These are phyloP conservation scores for Drosophila nikananu DNA, from an alignment of 1,140 invertebrate genomes.

Conservation along the genomic window DNA sequence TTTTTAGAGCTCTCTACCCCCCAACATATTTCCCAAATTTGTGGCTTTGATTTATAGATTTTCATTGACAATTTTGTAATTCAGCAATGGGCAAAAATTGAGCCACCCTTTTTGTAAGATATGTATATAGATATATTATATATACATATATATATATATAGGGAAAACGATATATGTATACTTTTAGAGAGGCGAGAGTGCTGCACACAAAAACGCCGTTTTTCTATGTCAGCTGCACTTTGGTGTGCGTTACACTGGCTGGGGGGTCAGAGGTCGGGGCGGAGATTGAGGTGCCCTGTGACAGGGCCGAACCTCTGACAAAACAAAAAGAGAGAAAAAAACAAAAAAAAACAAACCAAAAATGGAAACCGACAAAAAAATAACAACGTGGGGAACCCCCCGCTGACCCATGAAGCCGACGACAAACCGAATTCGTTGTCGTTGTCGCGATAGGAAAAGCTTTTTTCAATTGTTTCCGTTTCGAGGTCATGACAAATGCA, in stretches of 20 bases:
- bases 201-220: conserved; percentile 62
- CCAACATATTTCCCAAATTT: not conserved
- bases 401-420: conserved; percentile 35
- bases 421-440: conserved; percentile 65
- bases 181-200: conserved; percentile 12
- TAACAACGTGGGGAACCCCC: conserved; percentile 1
- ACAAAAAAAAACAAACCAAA: not conserved
- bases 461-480: conserved; percentile 83
- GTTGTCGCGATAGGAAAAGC: conserved; percentile 76
- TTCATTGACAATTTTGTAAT: not conserved
- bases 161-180: conserved; percentile 14
- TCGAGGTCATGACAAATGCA: conserved; percentile 83
- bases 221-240: conserved; percentile 82
- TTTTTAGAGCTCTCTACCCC: no score
- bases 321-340: not conserved
- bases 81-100: conserved; percentile 3
- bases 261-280: conserved; percentile 4
- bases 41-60: not conserved
- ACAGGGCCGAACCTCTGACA: conserved; percentile 26
- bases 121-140: not conserved
- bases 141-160: conserved; percentile 9
- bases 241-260: conserved; percentile 56
- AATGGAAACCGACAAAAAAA: not conserved
- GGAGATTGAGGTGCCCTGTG: conserved; percentile 37
- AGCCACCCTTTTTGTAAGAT: conserved; percentile 4